A percentile compares a stretch with the other conserved stretches of the same genome.
These are phyloP conservation scores for Enteromius treurensis DNA, from an alignment of 2,797 vertebrate genomes.

Conservation along the genomic window DNA sequence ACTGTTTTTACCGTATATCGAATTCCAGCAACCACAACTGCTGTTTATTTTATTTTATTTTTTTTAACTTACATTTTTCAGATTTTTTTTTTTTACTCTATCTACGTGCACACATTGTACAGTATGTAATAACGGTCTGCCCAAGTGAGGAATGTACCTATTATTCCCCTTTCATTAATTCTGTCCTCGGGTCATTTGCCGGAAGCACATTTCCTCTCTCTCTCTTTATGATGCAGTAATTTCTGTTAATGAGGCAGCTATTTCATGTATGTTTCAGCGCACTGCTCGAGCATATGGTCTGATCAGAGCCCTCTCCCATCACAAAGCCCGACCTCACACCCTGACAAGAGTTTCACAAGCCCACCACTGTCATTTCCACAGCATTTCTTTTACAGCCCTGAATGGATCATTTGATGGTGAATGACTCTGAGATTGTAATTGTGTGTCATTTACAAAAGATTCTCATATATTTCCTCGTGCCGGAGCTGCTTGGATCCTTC, in stretches of 20 bases:
- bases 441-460: background rate
- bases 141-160: background rate
- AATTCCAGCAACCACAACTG: too few species aligned
- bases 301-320: background rate
- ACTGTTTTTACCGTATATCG: too few species aligned
- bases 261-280: background rate
- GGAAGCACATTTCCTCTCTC: background rate
- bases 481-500: background rate
- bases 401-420: background rate
- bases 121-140: background rate
- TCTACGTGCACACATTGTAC: background rate
- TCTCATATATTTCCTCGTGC: background rate
- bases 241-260: background rate
- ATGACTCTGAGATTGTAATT: conserved; percentile 5
- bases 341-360: background rate
- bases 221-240: conserved; percentile 2
- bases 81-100: too few species aligned
- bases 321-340: background rate
- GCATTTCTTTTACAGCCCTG: background rate
- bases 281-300: background rate
- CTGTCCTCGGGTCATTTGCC: background rate
- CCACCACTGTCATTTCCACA: background rate
- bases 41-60: too few species aligned
- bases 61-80: too few species aligned
- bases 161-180: conserved; percentile 20